Conservation (phyloP, 2,113 vertebrate species). For the Felis chaus region DNA sequence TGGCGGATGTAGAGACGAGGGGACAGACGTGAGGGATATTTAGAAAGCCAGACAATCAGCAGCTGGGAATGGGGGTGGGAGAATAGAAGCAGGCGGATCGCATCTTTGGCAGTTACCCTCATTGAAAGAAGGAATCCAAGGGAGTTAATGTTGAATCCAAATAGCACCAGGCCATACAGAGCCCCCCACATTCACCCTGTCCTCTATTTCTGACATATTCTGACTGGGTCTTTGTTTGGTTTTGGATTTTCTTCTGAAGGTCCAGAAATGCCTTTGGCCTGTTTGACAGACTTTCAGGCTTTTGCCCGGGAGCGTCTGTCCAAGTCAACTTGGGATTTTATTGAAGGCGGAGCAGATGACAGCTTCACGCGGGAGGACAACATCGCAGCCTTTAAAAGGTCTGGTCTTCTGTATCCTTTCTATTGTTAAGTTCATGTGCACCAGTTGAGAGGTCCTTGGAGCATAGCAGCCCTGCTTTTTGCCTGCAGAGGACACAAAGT, state of each 20-base stretch:
- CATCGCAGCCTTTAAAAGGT: slow-evolving; percentile 93
- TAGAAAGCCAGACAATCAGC: neutral
- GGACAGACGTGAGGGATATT: neutral
- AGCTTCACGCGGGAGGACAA: slow-evolving; percentile 92
- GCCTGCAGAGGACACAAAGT: neutral
- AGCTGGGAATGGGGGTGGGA: accelerated
- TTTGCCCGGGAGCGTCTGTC: slow-evolving; percentile 92
- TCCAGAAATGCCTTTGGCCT: slow-evolving; percentile 90
- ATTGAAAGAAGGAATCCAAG: neutral
- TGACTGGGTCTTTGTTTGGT: neutral
- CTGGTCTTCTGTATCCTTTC: neutral
- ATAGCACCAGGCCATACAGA: neutral
- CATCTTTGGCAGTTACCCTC: neutral
- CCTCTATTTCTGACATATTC: neutral
- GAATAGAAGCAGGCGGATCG: accelerated
- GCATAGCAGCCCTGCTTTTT: neutral
- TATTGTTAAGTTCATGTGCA: neutral
- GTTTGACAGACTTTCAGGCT: slow-evolving; percentile 93
- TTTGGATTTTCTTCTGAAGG: slow-evolving; percentile 69
- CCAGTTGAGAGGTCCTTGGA: neutral
- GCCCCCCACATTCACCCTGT: too few species aligned
- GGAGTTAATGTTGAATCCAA: neutral
- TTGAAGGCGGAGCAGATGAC: slow-evolving; percentile 93
- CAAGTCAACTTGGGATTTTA: slow-evolving; percentile 93
- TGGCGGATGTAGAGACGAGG: neutral